Conservation (phyloP, 2,113 vertebrate species). For the Ascaphus truei region DNA sequence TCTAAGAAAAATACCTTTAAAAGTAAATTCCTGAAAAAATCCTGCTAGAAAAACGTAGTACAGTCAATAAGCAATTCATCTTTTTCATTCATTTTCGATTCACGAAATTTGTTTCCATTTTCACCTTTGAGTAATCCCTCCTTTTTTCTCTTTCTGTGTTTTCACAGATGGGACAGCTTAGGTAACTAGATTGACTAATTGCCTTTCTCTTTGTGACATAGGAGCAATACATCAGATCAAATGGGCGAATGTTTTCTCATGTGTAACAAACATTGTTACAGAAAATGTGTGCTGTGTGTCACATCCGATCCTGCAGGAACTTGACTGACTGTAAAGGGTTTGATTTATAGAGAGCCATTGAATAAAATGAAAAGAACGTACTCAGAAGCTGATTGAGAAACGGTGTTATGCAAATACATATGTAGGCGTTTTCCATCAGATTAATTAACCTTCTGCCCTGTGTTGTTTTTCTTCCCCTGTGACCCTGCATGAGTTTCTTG, state of each 20-base stretch:
- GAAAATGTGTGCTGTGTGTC: not conserved
- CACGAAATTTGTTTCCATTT: not conserved
- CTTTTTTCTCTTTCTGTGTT: conserved; percentile 3
- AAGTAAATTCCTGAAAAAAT: too few relatives aligned
- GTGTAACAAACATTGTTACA: conserved; percentile 12
- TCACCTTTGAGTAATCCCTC: not conserved
- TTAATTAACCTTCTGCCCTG: not conserved
- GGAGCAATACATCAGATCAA: conserved; percentile 22
- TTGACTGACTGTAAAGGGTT: not conserved
- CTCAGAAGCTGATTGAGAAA: not conserved
- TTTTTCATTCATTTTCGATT: not conserved
- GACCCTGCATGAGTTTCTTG: too few relatives aligned
- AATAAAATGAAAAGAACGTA: not conserved
- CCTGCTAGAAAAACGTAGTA: too few relatives aligned
- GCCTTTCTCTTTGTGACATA: conserved; percentile 10
- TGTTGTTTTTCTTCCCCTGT: not conserved
- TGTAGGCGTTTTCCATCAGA: not conserved
- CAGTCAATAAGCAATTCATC: too few relatives aligned
- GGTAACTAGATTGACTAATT: conserved; percentile 14
- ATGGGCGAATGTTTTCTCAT: not conserved
- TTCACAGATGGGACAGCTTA: conserved; percentile 30
- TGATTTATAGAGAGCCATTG: not conserved
- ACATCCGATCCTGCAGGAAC: not conserved
- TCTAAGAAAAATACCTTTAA: not conserved
- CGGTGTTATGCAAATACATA: not conserved